These are phyloP conservation scores for Synanthedon vespiformis DNA, from an alignment of 2,888 invertebrate species.

Conservation along the genomic window DNA sequence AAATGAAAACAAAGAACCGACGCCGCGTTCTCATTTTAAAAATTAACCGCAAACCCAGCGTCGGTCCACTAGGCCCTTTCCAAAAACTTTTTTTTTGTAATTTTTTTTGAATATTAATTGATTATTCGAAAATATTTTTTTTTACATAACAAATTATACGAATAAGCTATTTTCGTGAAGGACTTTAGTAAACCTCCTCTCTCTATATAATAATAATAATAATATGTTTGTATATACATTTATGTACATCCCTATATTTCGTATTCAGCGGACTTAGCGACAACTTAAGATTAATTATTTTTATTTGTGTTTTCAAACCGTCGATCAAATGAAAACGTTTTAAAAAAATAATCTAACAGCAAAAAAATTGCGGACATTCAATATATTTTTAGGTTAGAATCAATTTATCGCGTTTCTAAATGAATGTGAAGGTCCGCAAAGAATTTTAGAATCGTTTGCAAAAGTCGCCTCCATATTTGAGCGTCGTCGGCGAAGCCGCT, in stretches of 20 bases:
- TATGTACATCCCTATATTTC: constrained; percentile 40
- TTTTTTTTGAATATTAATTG: constrained; percentile 19
- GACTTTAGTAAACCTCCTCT: constrained; percentile 26
- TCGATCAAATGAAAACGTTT: too few relatives aligned
- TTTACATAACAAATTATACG: constrained; percentile 49
- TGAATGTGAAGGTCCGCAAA: too few relatives aligned
- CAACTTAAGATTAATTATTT: not conserved
- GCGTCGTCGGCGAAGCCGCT: not conserved
- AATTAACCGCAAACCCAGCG: constrained; percentile 30
- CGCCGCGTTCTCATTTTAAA: constrained; percentile 13
- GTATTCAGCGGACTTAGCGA: constrained; percentile 30
- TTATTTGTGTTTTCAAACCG: too few relatives aligned
- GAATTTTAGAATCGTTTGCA: too few relatives aligned
- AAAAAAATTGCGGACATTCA: too few relatives aligned
- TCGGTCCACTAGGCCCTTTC: constrained; percentile 43
- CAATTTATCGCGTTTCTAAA: too few relatives aligned
- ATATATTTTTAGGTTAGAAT: too few relatives aligned
- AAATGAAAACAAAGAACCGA: constrained; percentile 30
- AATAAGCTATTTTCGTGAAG: constrained; percentile 42
- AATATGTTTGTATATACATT: constrained; percentile 42
- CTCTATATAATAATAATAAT: too few relatives aligned
- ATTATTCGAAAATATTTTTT: constrained; percentile 11
- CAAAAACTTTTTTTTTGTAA: constrained; percentile 34
- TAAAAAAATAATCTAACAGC: too few relatives aligned
- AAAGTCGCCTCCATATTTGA: too few relatives aligned